Base-by-base conservation (phyloP, 2,113 vertebrate genomes). In the Mormyrus lacerda region DNA sequence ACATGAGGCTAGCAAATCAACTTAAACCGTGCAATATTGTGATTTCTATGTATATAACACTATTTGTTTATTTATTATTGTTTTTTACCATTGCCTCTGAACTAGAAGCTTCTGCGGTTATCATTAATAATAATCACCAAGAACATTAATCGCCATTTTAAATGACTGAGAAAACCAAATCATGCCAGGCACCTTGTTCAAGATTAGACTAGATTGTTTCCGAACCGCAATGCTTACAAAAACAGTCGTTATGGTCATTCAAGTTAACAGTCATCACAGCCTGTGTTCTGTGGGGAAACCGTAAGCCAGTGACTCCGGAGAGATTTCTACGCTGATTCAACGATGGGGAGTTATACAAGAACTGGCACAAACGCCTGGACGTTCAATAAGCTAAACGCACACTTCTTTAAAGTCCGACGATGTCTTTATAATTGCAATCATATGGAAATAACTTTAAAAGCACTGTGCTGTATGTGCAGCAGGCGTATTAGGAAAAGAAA, bases 351-450 rank as follows among this genome's bases (percentile, higher is more conserved):
- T 79, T 79, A 35, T 39, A 76, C 31, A 76, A 39, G 35, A 76
- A 39, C 35, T 76, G 13, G 35, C 73, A 79, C 73, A 79, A 35
- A 39, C 13, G 4, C 73, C 31, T 79, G 73, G 31, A 7, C 35
- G 35, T 79, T 42, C 17, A 42, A 79, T 79, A 35, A 79, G 35
- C 73, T 19, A 79, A 79, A 35, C 42, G 73, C 39, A 79, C 31
- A 17, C 31, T 76, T 76, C 69, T 31, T 76, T 35, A 15, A 76
- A 76, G 27, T 39, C 31, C 31, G 7, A 1, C 1, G 35, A 79
- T 79, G 35, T 79, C 73, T 79, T 79, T 79, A 42, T 79, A 79
- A 79, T 79, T 79, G 61, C 61, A 79, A 35, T 79, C 73, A 79
- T 79, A 79, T 79, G 73, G 35, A 79, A 42, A 79, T 79, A 5